Evolutionary conservation across 1,140 invertebrate genomes (phyloP), one percentile per base, ranked within the genome.

Genomic region (Hyposmocoma kahamanoa): DNA sequence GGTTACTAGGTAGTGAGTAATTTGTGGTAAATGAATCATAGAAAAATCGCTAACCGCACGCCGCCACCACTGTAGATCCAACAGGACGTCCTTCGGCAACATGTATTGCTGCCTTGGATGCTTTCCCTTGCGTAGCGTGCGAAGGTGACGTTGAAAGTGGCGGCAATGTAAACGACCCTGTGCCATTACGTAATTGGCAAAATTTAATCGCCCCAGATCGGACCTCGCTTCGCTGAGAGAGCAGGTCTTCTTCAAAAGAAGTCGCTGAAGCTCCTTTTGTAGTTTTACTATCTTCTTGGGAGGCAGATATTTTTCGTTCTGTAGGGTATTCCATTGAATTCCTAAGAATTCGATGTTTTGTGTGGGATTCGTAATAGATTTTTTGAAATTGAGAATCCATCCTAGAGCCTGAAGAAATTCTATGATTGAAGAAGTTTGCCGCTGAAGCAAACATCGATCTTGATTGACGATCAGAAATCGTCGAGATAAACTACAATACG

Each of bases 121-220:
- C 13, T 22, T 20, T 11, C 8, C 18, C 9, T 10, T 41, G 19
- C 9, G 19, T 18, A 21, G 38, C 8, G 1, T 1, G 1, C 18
- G 18, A 20, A 41, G 38, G 13, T 21, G 20, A 1, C 9, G 22
- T 15, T 21, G 38, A 20, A 41, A 22, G 19, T 20, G 5, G 6
- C 38, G 38, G 38, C 20, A 41, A 21, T 41, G 38, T 21, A 41
- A 41, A 21, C 38, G 8, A 10, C 38, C 38, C 22, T 41, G 38
- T 9, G 38, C 19, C 6, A 41, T 20, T 9, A 41, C 9, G 13
- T 21, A 41, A 41, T 22, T 41, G 18, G 38, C 38, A 22, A 41
- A 41, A 21, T 41, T 41, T 20, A 41, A 9, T 10, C 18, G 38
- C 1, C 38, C 38, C 38, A 41, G 22, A n/a, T 17, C 15, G 15